Conservation (phyloP, 1,140 invertebrate genomes). For the Chrysopa pallens region DNA sequence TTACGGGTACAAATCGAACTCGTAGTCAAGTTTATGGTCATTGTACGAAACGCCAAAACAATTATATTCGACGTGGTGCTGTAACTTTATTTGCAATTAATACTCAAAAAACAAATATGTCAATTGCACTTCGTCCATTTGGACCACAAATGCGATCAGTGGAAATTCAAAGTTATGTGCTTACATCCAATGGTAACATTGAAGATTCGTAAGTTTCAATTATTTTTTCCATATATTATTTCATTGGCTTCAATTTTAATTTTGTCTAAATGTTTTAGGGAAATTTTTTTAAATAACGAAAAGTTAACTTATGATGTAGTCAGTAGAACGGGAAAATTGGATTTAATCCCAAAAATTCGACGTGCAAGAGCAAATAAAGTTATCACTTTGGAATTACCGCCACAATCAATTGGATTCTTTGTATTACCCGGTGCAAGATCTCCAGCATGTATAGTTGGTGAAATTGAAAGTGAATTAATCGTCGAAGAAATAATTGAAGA, state of each 20-base stretch:
- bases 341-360: constrained; percentile 12
- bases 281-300: constrained; percentile 14
- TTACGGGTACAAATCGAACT: constrained; percentile 1
- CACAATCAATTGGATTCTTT: constrained; percentile 16
- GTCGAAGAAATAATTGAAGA: constrained; percentile 14
- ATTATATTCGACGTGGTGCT: constrained; percentile 14
- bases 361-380: constrained; percentile 10
- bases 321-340: constrained; percentile 6
- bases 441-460: constrained; percentile 12
- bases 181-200: constrained; percentile 9
- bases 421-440: constrained; percentile 15
- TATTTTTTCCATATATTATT: not conserved
- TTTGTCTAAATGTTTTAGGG: constrained; percentile 9
- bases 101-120: constrained; percentile 6
- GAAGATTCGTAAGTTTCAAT: constrained; percentile 10
- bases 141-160: constrained; percentile 9
- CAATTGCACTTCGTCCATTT: constrained; percentile 8
- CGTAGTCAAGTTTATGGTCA: constrained; percentile 12
- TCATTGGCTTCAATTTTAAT: not conserved
- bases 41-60: constrained; percentile 16
- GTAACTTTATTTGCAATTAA: constrained; percentile 17
- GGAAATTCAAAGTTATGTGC: constrained; percentile 16
- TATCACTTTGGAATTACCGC: constrained; percentile 11
- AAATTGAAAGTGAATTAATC: constrained; percentile 12
- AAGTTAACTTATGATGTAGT: constrained; percentile 8